These are phyloP conservation scores for Caenorhabditis zanzibari DNA, from an alignment of 2,888 invertebrate genomes.

Conservation along the genomic window DNA sequence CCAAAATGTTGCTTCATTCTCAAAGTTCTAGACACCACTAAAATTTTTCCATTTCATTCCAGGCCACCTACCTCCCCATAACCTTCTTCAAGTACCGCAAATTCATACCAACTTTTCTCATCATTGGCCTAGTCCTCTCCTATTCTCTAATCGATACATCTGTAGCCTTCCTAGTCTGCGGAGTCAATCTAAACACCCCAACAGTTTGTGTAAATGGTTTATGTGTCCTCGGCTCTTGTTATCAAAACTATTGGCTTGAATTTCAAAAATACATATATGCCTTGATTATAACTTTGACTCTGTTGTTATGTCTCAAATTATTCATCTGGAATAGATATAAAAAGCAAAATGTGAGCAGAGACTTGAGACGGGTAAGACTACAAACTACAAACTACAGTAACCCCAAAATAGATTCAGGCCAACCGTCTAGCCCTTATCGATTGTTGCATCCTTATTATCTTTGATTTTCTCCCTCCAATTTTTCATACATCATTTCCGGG, in stretches of 20 bases:
- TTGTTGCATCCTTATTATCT: background rate
- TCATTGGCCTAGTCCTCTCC: background rate
- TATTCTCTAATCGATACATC: background rate
- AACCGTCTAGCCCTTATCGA: constrained; percentile 27
- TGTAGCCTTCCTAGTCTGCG: background rate
- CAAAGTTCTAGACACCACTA: too few species aligned
- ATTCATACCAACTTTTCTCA: background rate
- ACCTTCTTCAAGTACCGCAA: constrained; percentile 20
- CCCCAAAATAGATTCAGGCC: background rate
- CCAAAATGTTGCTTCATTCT: too few species aligned
- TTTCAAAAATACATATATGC: background rate
- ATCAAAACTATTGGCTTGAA: constrained; percentile 10
- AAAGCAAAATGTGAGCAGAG: background rate
- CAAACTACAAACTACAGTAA: background rate
- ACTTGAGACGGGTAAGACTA: constrained; percentile 6
- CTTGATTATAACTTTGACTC: background rate
- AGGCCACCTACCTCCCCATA: constrained; percentile 18
- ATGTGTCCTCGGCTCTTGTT: constrained; percentile 6
- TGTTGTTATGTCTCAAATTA: background rate
- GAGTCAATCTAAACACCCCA: background rate
- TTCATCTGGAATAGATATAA: constrained; percentile 27
- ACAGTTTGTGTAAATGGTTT: background rate
- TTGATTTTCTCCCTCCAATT: constrained; percentile 12
- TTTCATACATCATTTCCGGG: background rate
- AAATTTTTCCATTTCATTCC: too few species aligned